phyloP scores from a whole-genome alignment of 1,140 invertebrate species.

The Hypothenemus hampei region DNA sequence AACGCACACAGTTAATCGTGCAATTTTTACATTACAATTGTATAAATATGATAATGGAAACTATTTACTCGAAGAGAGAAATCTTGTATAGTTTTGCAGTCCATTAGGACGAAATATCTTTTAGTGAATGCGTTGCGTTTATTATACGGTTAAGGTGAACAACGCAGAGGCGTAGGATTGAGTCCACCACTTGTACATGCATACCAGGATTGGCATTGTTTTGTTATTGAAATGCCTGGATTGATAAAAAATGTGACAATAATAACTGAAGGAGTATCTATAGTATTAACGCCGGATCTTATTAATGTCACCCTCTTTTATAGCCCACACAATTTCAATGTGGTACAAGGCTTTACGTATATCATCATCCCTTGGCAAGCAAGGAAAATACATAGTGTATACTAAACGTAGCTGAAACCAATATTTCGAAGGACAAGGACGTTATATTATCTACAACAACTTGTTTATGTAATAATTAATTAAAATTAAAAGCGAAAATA shows the following conservation, averaged over 20 bases:
- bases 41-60: slow-evolving; percentile 25
- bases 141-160: neutral
- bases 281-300: neutral
- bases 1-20: slow-evolving; percentile 10
- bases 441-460: slow-evolving; percentile 5
- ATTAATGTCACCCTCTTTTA: neutral
- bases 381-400: too few relatives aligned
- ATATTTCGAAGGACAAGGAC: slow-evolving; percentile 14
- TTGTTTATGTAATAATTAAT: slow-evolving; percentile 16
- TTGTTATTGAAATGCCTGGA: neutral
- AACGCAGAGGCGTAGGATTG: slow-evolving; percentile 11
- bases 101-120: slow-evolving; percentile 22
- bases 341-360: too few relatives aligned
- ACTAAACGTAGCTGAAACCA: too few relatives aligned
- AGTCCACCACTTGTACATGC: neutral
- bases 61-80: slow-evolving; percentile 18
- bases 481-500: slow-evolving; percentile 16
- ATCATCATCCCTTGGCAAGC: too few relatives aligned
- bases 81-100: slow-evolving; percentile 23
- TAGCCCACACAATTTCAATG: neutral
- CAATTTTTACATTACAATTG: slow-evolving; percentile 16
- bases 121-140: slow-evolving; percentile 4
- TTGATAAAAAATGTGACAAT: slow-evolving; percentile 1
- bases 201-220: neutral
- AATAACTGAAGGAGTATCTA: neutral